Base-by-base conservation (phyloP, 2,113 vertebrate genomes). In the Balaenoptera acutorostrata region DNA sequence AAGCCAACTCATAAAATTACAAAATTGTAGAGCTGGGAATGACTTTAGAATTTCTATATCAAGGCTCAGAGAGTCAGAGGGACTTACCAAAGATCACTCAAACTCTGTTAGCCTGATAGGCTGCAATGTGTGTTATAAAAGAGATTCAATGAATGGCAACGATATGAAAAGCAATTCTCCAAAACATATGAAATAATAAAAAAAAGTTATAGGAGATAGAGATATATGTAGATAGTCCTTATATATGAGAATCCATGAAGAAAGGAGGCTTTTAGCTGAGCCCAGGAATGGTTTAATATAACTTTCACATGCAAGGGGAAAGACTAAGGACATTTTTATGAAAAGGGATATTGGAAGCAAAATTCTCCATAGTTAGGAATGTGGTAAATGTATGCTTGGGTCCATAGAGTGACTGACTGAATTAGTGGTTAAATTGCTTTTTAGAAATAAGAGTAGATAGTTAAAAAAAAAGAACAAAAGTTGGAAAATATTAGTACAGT, bases 221-320 rank as follows among this genome's bases (percentile, higher is more conserved):
- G n/a, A 69, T 52, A 57, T 63, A 61, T 18, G 3, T 78, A 86
- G 33, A 23, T 95, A 41, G 49, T 78, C 18, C 59, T 88, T 39
- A 68, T 21, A 33, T 46, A 36, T 77, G 75, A 95, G 52, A 86
- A 49, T n/a, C 13, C 39, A 33, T 49, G 71, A 90, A 91, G 61
- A 96, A 93, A 84, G 55, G 3, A 90, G 29, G 44, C 80, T 97
- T 92, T 72, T 61, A 90, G 17, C 59, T 82, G 74, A 96, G 44
- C 18, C 23, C 69, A 87, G 75, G 13, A 68, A 63, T 61, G 27
- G 52, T 71, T 95, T 96, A 95, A 18, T 77, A 36, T 41, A 31
- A 72, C 69, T 94, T 98, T 96, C 61, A 88, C 84, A 66, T 78
- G 18, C 52, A 49, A 88, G n/a, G 44, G 25, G 82, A 93, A 95